phyloP scores from a whole-genome alignment of 2,797 vertebrate genomes.

The Phylloscopus collybita region DNA sequence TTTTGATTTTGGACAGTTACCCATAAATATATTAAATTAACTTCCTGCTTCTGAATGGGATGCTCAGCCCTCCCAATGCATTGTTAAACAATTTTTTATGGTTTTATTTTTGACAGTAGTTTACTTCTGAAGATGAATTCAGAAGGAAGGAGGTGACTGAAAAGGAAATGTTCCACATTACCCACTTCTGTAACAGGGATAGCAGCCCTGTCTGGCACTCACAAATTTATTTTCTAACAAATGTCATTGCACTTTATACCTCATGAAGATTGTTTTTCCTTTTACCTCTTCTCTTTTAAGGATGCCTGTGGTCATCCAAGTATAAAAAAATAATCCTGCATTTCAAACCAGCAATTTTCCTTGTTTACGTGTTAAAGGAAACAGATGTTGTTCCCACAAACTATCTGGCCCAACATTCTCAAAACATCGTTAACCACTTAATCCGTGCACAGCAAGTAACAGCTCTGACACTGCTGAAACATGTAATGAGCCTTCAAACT shows the following conservation, averaged over 20 bases:
- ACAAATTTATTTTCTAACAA: constrained; percentile 66
- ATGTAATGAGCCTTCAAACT: not conserved
- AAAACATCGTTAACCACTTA: constrained; percentile 37
- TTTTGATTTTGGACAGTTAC: not conserved
- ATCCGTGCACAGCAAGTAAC: constrained; percentile 9
- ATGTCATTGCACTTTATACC: constrained; percentile 62
- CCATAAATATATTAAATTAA: not conserved
- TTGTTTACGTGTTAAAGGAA: constrained; percentile 77
- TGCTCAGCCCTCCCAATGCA: not conserved
- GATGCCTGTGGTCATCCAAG: constrained; percentile 74
- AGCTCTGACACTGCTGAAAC: constrained; percentile 21
- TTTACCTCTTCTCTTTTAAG: constrained; percentile 59
- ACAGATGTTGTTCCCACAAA: constrained; percentile 77
- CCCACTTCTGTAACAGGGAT: not conserved
- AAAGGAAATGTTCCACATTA: not conserved
- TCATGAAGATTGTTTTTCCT: not conserved
- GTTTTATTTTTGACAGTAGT: not conserved
- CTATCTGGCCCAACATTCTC: constrained; percentile 37
- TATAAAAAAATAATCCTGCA: constrained; percentile 66
- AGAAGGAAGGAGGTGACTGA: not conserved
- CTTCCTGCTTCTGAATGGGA: not conserved
- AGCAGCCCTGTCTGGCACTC: constrained; percentile 6
- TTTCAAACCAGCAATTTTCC: constrained; percentile 77
- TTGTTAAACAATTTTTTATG: not conserved
- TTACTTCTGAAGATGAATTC: not conserved